A percentile compares a stretch with the other conserved stretches of the same genome.
phyloP scores from a whole-genome alignment of 2,797 vertebrate genomes.

The Gymnoscopelus microlampas region DNA sequence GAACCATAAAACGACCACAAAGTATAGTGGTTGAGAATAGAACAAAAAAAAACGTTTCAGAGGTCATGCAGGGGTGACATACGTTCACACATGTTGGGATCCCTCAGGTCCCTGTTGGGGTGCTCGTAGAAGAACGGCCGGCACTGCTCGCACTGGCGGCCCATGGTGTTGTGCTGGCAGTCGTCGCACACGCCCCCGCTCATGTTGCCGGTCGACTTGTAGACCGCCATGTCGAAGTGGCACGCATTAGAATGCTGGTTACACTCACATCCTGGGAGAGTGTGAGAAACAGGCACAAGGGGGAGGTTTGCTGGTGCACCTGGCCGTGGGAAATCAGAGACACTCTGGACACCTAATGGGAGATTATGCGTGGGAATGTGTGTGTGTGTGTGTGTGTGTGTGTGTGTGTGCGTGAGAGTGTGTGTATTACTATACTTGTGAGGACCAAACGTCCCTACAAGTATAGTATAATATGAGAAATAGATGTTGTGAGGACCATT shows the following conservation, averaged over 20 bases:
- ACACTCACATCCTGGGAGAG: conserved; percentile 89
- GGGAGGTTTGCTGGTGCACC: neutral
- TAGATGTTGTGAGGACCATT: too few species aligned
- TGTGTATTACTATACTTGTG: too few species aligned
- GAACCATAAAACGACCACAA: neutral
- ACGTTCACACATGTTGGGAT: conserved; percentile 92
- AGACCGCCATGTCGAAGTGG: conserved; percentile 94
- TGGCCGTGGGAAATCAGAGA: neutral
- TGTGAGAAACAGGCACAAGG: neutral
- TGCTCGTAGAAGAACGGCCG: conserved; percentile 93
- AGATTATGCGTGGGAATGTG: neutral
- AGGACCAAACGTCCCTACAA: too few species aligned
- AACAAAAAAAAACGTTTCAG: neutral
- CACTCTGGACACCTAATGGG: neutral
- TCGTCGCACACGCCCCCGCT: conserved; percentile 94
- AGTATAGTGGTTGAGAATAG: neutral
- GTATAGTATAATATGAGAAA: too few species aligned
- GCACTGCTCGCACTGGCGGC: conserved; percentile 92
- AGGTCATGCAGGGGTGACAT: conserved; percentile 51
- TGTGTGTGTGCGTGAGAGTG: conserved; percentile 2
- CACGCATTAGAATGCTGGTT: conserved; percentile 90
- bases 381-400: neutral
- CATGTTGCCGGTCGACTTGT: conserved; percentile 85
- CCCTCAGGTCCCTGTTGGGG: conserved; percentile 87
- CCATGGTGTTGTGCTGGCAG: conserved; percentile 93